These are phyloP conservation scores for Lagria hirta DNA, from an alignment of 2,888 invertebrate genomes.

Conservation along the genomic window DNA sequence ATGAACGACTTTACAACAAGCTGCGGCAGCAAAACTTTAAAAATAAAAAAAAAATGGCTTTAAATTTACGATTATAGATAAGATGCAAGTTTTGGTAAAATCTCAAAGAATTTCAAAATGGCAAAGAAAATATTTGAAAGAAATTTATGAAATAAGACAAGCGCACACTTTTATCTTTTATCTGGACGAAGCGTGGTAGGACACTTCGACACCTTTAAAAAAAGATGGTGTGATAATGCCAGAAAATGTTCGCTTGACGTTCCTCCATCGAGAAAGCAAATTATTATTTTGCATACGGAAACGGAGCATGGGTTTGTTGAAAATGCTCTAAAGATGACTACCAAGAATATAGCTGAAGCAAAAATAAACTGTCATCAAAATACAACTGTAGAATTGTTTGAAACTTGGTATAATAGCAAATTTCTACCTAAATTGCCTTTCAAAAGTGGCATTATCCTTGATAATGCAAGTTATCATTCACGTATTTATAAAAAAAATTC, in stretches of 20 bases:
- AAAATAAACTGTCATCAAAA: not conserved
- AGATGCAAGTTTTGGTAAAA: too few relatives aligned
- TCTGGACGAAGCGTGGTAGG: not conserved
- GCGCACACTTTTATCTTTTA: not conserved
- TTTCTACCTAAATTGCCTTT: not conserved
- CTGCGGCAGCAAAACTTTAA: too few relatives aligned
- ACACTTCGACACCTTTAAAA: too few relatives aligned
- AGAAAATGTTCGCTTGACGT: not conserved
- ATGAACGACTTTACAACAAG: too few relatives aligned
- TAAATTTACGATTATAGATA: too few relatives aligned
- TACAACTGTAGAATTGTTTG: not conserved
- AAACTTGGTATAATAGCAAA: not conserved
- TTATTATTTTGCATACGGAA: slow-evolving; percentile 1
- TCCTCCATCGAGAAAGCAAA: slow-evolving; percentile 1
- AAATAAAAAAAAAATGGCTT: too few relatives aligned
- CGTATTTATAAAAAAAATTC: not conserved
- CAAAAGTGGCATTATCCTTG: not conserved
- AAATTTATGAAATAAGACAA: not conserved
- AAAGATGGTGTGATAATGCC: not conserved
- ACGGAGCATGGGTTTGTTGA: not conserved
- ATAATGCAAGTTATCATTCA: too few relatives aligned
- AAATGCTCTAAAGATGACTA: not conserved
- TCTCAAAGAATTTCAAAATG: not conserved
- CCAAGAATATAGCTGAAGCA: not conserved
- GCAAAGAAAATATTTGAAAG: not conserved